A percentile compares a stretch with the other conserved stretches of the same genome.
Conservation (phyloP, 2,113 vertebrate genomes). For the Poeciliopsis occidentalis region DNA sequence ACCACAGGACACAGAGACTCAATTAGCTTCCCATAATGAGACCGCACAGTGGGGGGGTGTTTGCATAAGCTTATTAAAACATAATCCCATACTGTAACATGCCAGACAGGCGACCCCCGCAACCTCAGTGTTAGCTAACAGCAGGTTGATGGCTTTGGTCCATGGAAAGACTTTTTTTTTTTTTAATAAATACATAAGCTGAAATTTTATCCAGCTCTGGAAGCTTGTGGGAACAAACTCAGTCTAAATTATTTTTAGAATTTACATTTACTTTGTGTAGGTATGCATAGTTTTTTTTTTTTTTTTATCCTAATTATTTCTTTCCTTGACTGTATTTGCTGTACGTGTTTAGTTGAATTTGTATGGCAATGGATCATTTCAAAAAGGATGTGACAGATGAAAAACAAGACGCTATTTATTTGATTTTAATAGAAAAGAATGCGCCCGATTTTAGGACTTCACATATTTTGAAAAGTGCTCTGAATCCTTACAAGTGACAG, state of each 20-base stretch:
- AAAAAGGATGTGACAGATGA: neutral
- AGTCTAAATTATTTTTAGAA: neutral
- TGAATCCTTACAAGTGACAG: neutral
- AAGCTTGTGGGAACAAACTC: neutral
- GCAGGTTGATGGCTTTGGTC: slow-evolving; percentile 8
- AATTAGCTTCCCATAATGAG: slow-evolving; percentile 70
- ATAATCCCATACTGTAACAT: slow-evolving; percentile 69
- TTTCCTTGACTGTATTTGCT: no score
- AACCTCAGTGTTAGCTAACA: slow-evolving; percentile 32
- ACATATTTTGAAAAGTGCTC: neutral
- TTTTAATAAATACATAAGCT: neutral
- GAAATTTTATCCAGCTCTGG: neutral
- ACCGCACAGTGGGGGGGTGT: slow-evolving; percentile 62
- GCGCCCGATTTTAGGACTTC: no score
- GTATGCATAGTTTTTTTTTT: neutral
- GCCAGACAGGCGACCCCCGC: slow-evolving; percentile 35
- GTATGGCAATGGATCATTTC: neutral
- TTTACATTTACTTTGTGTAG: neutral
- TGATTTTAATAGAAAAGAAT: neutral
- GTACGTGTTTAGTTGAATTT: no score
- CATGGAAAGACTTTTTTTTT: slow-evolving; percentile 12
- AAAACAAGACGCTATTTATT: neutral
- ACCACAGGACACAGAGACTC: slow-evolving; percentile 58
- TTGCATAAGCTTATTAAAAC: slow-evolving; percentile 76
- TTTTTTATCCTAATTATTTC: neutral